Conservation (phyloP, 2,797 vertebrate genomes). For the Hylomyscus alleni region DNA sequence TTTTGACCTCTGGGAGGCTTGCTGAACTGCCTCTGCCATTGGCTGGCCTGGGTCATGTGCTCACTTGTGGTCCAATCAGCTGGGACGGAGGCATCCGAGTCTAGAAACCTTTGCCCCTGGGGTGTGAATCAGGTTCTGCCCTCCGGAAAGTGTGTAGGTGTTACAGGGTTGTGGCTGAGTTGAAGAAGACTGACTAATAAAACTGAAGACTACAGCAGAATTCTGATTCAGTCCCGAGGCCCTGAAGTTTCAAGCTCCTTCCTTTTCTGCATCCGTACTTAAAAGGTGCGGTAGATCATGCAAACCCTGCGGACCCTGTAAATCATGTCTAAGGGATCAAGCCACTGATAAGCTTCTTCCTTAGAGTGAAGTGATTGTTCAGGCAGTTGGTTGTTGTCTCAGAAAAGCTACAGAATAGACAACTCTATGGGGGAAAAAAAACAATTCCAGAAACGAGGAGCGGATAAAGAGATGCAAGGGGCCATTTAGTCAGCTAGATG, state of each 20-base stretch:
- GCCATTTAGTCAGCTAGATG: conserved; percentile 7
- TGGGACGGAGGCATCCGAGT: neutral
- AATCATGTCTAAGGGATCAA: conserved; percentile 41
- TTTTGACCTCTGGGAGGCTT: neutral
- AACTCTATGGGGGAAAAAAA: conserved; percentile 24
- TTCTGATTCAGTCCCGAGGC: neutral
- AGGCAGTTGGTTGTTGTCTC: conserved; percentile 19
- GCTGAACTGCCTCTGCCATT: neutral
- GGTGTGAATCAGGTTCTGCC: neutral
- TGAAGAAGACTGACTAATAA: neutral
- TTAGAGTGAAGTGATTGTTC: conserved; percentile 62
- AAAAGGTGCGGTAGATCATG: neutral
- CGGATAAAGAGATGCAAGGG: conserved; percentile 52
- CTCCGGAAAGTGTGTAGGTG: neutral
- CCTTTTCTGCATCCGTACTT: neutral
- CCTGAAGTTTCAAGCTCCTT: neutral
- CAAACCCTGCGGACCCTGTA: neutral
- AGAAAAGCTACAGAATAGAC: conserved; percentile 30
- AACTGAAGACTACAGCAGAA: neutral
- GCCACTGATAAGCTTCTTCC: conserved; percentile 49
- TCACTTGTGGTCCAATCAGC: neutral
- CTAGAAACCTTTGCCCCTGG: neutral
- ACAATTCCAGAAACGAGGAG: conserved; percentile 45
- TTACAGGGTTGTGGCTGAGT: neutral
- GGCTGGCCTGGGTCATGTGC: neutral